Conservation (phyloP, 1,140 invertebrate genomes). For the Penaeus chinensis region DNA sequence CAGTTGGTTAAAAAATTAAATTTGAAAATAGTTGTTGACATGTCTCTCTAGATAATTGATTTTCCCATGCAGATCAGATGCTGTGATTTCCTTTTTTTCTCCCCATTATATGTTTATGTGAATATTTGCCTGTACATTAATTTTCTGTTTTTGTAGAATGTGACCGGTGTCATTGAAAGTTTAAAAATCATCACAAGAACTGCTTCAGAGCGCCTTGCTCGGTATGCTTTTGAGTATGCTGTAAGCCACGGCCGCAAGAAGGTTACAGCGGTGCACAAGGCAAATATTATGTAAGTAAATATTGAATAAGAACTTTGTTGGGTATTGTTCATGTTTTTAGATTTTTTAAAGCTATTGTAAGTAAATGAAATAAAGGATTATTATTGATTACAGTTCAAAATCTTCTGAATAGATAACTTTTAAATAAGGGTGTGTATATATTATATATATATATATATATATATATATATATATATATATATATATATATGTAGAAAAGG, state of each 20-base stretch:
- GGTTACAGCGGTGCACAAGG: slow-evolving; percentile 97
- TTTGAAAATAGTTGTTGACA: neutral
- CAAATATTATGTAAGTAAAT: slow-evolving; percentile 90
- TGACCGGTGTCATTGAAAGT: slow-evolving; percentile 93
- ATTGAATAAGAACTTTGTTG: neutral
- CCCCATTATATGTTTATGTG: neutral
- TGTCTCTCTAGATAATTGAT: neutral
- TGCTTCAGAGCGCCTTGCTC: slow-evolving; percentile 92
- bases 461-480: neutral
- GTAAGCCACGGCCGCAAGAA: slow-evolving; percentile 88
- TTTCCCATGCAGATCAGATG: neutral
- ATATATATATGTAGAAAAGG: too few species aligned
- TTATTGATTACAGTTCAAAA: neutral
- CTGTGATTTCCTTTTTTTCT: neutral
- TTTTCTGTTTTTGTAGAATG: slow-evolving; percentile 73
- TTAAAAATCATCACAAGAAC: slow-evolving; percentile 95
- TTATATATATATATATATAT: neutral
- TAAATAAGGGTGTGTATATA: neutral
- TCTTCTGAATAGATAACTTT: too few species aligned
- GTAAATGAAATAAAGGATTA: neutral
- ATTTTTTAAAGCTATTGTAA: neutral
- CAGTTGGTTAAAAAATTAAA: neutral
- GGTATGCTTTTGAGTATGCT: slow-evolving; percentile 97
- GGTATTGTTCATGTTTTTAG: neutral
- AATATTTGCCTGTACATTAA: neutral